A percentile compares a stretch with the other conserved stretches of the same genome.
These are phyloP conservation scores for Dendrocincla tyrannina DNA, from an alignment of 2,797 vertebrate genomes.

Conservation along the genomic window DNA sequence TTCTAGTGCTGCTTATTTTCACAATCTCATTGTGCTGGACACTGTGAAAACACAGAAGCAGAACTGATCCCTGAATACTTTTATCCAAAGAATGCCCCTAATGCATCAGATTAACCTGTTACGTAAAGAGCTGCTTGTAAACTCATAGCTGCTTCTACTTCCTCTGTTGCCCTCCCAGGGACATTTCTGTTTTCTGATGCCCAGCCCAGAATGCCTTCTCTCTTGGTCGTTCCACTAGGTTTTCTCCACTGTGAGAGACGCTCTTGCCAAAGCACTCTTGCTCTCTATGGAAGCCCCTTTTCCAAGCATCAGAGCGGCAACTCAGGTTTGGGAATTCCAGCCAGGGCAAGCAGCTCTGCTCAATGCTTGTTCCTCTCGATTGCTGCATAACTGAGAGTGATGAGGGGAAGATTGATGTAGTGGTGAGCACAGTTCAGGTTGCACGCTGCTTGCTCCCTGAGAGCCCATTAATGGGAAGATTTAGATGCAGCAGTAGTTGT, in stretches of 20 bases:
- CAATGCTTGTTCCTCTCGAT: neutral
- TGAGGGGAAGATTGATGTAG: constrained; percentile 44
- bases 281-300: neutral
- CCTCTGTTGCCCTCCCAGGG: neutral
- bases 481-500: neutral
- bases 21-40: neutral
- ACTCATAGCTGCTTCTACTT: neutral
- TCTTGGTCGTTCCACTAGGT: neutral
- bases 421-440: neutral
- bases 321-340: neutral
- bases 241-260: neutral
- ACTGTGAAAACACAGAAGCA: neutral
- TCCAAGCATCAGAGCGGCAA: neutral
- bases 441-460: neutral
- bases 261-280: neutral
- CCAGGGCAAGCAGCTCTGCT: neutral
- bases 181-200: neutral
- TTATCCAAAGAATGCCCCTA: neutral
- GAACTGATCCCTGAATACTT: neutral
- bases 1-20: neutral
- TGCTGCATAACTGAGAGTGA: neutral
- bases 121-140: neutral
- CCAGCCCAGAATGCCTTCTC: neutral
- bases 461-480: constrained; percentile 39
- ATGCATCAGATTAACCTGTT: neutral